phyloP scores from a whole-genome alignment of 1,140 invertebrate genomes.

The Caenorhabditis brenneri region DNA sequence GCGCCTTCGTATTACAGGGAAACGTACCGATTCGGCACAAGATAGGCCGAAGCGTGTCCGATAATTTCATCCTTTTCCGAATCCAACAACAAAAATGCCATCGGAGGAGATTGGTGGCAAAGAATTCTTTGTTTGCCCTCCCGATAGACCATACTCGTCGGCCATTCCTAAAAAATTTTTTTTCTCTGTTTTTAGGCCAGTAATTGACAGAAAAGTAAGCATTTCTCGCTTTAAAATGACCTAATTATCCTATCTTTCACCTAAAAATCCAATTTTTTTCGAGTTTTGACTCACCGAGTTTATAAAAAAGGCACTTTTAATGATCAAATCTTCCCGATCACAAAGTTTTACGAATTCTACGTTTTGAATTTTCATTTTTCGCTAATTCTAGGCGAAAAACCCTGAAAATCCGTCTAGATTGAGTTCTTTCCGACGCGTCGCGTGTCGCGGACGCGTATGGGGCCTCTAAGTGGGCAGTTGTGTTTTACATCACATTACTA shows the following conservation, averaged over 20 bases:
- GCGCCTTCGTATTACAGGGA: no score
- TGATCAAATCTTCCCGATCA: not conserved
- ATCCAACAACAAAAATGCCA: constrained; percentile 43
- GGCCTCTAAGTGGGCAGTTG: no score
- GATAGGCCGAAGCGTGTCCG: constrained; percentile 27
- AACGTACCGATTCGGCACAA: constrained; percentile 48
- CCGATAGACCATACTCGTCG: constrained; percentile 24
- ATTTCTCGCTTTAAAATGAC: no score
- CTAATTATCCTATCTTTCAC: no score
- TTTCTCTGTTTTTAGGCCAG: no score
- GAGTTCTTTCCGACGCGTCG: no score
- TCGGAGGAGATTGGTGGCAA: constrained; percentile 19
- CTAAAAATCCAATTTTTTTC: not conserved
- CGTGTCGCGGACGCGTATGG: no score
- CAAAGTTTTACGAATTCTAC: not conserved
- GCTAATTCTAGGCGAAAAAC: no score
- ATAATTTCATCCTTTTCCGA: not conserved
- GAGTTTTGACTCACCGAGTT: not conserved
- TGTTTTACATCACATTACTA: no score
- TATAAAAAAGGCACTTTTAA: not conserved
- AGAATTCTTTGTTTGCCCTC: constrained; percentile 36
- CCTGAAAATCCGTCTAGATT: no score
- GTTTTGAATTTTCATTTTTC: no score
- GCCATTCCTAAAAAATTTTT: constrained; percentile 39
- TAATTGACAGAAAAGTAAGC: not conserved